A percentile compares a stretch with the other conserved stretches of the same genome.
Conservation (phyloP, 2,888 invertebrate species). For the Anorthoa munda region DNA sequence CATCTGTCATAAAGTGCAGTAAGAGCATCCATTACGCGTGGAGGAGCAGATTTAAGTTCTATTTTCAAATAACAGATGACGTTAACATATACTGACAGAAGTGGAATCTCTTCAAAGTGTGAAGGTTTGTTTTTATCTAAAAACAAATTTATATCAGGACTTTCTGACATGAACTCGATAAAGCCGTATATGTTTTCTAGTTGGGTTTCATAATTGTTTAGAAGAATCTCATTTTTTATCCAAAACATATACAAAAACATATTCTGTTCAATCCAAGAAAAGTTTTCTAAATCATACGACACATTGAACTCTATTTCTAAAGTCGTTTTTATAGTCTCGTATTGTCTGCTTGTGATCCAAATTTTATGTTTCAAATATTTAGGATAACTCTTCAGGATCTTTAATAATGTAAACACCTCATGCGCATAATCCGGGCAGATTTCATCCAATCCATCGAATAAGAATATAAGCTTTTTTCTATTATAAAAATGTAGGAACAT, state of each 20-base stretch:
- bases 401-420: not conserved
- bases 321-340: not conserved
- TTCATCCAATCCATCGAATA: constrained; percentile 23
- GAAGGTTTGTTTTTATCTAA: not conserved
- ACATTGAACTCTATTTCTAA: constrained; percentile 2
- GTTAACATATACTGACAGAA: not conserved
- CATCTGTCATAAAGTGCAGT: not conserved
- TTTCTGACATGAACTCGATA: not conserved
- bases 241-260: constrained; percentile 10
- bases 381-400: not conserved
- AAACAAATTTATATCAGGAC: not conserved
- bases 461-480: not conserved
- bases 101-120: not conserved
- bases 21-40: constrained; percentile 1
- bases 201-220: not conserved
- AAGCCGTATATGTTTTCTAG: not conserved
- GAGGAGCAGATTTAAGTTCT: constrained; percentile 12
- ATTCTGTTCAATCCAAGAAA: constrained; percentile 15
- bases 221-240: constrained; percentile 6
- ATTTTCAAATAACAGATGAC: constrained; percentile 11
- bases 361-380: constrained; percentile 1
- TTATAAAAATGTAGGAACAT: constrained; percentile 12
- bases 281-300: constrained; percentile 7
- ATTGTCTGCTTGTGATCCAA: not conserved
- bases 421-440: not conserved